Percentiles rank a stretch among this genome's conserved stretches.
These are phyloP conservation scores for Syritta pipiens DNA, from an alignment of 2,888 invertebrate species.

Conservation along the genomic window DNA sequence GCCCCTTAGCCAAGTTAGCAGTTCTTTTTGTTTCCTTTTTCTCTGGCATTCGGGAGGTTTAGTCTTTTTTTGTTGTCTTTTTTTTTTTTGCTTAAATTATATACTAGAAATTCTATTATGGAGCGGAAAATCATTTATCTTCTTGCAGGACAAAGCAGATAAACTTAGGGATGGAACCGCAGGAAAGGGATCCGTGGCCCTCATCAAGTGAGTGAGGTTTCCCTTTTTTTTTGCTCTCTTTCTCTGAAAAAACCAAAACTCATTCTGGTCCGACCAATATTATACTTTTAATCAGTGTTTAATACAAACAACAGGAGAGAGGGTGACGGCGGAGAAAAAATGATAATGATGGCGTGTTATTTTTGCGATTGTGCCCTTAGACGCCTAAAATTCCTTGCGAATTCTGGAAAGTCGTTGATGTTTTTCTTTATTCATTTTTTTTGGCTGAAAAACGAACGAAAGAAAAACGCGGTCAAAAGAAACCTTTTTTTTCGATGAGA, in stretches of 20 bases:
- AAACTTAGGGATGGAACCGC: constrained; percentile 19
- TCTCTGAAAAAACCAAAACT: constrained; percentile 28
- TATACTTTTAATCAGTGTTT: constrained; percentile 64
- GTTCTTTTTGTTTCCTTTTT: constrained; percentile 23
- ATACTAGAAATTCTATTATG: constrained; percentile 39
- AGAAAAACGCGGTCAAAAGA: constrained; percentile 23
- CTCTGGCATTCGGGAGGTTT: neutral
- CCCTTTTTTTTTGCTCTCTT: no score
- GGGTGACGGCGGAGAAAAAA: neutral
- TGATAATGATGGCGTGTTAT: constrained; percentile 36
- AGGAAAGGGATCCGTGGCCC: constrained; percentile 29
- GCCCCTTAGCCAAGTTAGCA: neutral
- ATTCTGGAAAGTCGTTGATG: neutral
- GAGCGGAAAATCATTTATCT: constrained; percentile 52
- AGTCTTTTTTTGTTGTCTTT: no score
- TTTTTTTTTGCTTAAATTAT: constrained; percentile 11
- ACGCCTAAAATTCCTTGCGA: neutral
- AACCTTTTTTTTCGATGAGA: constrained; percentile 25
- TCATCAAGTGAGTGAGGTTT: constrained; percentile 6
- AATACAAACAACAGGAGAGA: constrained; percentile 39
- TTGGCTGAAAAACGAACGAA: constrained; percentile 14
- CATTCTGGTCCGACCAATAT: constrained; percentile 42
- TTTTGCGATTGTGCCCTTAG: constrained; percentile 10
- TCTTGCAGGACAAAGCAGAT: constrained; percentile 22
- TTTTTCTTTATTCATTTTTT: neutral